Conservation (phyloP, 2,888 invertebrate species). For the Sericinus montela region DNA sequence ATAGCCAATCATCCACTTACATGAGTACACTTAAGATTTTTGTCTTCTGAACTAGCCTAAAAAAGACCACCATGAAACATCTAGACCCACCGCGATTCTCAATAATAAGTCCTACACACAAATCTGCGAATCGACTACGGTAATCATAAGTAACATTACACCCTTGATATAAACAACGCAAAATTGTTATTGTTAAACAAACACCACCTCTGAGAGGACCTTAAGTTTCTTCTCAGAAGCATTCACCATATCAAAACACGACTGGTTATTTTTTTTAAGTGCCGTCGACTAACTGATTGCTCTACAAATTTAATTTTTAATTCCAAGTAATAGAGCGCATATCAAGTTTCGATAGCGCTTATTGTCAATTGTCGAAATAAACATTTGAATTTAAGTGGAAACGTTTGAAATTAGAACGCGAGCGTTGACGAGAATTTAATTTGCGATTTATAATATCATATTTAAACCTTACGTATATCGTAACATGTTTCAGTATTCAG, state of each 20-base stretch:
- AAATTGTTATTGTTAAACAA: conserved; percentile 59
- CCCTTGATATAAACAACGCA: conserved; percentile 52
- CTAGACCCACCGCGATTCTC: conserved; percentile 39
- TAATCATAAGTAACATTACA: conserved; percentile 52
- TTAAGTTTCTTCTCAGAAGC: conserved; percentile 55
- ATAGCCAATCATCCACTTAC: too few relatives aligned
- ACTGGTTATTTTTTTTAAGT: conserved; percentile 5
- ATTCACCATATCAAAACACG: conserved; percentile 29
- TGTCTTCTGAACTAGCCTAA: too few relatives aligned
- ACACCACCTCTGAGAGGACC: conserved; percentile 44
- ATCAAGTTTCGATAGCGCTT: conserved; percentile 42
- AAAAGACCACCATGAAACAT: conserved; percentile 11
- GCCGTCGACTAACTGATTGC: background rate
- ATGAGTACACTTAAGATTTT: too few relatives aligned
- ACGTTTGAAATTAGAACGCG: conserved; percentile 60
- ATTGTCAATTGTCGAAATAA: conserved; percentile 33
- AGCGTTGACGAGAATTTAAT: conserved; percentile 41
- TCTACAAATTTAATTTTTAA: conserved; percentile 15
- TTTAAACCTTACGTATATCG: background rate
- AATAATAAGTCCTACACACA: conserved; percentile 57
- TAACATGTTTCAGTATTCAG: conserved; percentile 5
- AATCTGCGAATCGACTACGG: conserved; percentile 55
- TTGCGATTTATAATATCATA: conserved; percentile 1
- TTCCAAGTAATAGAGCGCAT: conserved; percentile 23
- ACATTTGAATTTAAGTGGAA: conserved; percentile 59